Percentiles rank a stretch among this genome's conserved stretches.
These are phyloP conservation scores for Brassicogethes aeneus DNA, from an alignment of 2,888 invertebrate species.

Conservation along the genomic window DNA sequence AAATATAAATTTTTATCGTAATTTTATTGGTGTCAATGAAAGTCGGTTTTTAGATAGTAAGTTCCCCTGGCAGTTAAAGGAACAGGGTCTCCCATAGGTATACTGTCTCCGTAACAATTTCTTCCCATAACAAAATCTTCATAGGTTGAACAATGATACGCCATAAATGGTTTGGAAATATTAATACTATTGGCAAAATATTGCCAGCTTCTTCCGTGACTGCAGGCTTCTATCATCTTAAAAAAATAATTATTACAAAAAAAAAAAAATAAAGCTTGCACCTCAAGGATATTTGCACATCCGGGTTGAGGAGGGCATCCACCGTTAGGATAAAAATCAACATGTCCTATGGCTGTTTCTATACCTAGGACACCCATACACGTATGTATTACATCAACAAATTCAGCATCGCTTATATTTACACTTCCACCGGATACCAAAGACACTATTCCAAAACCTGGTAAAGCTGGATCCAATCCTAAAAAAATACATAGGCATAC, in stretches of 20 bases:
- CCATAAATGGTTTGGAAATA: conserved; percentile 45
- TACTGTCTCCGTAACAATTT: conserved; percentile 15
- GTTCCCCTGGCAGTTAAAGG: conserved; percentile 22
- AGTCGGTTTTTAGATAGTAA: conserved; percentile 21
- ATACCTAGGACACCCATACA: conserved; percentile 58
- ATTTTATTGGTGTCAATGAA: neutral
- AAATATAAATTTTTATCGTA: neutral
- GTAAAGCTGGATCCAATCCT: conserved; percentile 59
- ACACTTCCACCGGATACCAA: conserved; percentile 43
- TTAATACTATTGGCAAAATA: conserved; percentile 59
- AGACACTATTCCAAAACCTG: conserved; percentile 47
- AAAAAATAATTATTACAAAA: conserved; percentile 17
- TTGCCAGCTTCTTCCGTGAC: conserved; percentile 55
- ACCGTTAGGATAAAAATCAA: conserved; percentile 68
- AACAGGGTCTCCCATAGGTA: conserved; percentile 24
- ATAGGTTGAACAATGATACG: conserved; percentile 50
- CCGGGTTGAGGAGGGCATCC: conserved; percentile 61
- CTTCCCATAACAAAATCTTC: conserved; percentile 36
- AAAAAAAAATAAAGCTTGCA: conserved; percentile 23
- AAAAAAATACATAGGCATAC: conserved; percentile 4
- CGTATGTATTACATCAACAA: conserved; percentile 69
- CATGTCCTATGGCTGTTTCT: conserved; percentile 53
- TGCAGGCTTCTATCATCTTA: conserved; percentile 52
- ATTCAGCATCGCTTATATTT: conserved; percentile 56
- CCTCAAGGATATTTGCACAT: conserved; percentile 45